A percentile compares a stretch with the other conserved stretches of the same genome.
phyloP scores from a whole-genome alignment of 2,888 invertebrate genomes.

The Drosophila mimetica region DNA sequence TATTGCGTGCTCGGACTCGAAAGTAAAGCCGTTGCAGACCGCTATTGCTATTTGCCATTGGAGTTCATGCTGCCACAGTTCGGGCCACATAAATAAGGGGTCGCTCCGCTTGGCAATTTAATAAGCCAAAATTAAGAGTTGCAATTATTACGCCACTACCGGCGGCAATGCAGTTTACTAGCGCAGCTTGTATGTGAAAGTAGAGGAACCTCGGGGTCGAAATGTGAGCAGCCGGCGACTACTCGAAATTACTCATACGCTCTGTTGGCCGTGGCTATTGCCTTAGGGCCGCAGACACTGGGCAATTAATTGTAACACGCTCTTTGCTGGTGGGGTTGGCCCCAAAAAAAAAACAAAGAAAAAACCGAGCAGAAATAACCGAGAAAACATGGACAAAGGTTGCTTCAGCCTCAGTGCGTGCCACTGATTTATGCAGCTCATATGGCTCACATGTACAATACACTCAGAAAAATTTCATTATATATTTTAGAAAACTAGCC shows the following conservation, averaged over 20 bases:
- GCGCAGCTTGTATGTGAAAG: conserved; percentile 5
- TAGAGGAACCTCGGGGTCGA: conserved; percentile 37
- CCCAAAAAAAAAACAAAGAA: conserved; percentile 34
- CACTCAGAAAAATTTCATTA: too few species aligned
- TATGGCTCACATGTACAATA: conserved; percentile 18
- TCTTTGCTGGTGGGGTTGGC: conserved; percentile 43
- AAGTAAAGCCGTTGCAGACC: conserved; percentile 43
- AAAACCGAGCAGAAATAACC: conserved; percentile 21
- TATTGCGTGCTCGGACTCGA: conserved; percentile 56
- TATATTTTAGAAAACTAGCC: too few species aligned
- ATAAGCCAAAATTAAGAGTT: conserved; percentile 47
- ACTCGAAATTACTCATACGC: conserved; percentile 65
- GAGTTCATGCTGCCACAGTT: conserved; percentile 12
- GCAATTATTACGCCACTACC: conserved; percentile 38
- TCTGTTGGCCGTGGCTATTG: conserved; percentile 22
- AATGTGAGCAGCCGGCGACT: conserved; percentile 37
- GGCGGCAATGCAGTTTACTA: conserved; percentile 3
- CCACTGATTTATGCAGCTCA: conserved; percentile 66
- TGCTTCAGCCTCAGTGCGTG: conserved; percentile 58
- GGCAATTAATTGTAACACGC: conserved; percentile 68
- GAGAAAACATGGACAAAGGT: conserved; percentile 52
- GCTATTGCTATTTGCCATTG: conserved; percentile 17
- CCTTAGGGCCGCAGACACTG: conserved; percentile 17
- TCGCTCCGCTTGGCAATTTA: conserved; percentile 48
- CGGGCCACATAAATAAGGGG: conserved; percentile 28